Evolutionary conservation across 2,888 invertebrate species (phyloP), one percentile per base, ranked within the genome.

Genomic region (Chrysomela aeneicollis): DNA sequence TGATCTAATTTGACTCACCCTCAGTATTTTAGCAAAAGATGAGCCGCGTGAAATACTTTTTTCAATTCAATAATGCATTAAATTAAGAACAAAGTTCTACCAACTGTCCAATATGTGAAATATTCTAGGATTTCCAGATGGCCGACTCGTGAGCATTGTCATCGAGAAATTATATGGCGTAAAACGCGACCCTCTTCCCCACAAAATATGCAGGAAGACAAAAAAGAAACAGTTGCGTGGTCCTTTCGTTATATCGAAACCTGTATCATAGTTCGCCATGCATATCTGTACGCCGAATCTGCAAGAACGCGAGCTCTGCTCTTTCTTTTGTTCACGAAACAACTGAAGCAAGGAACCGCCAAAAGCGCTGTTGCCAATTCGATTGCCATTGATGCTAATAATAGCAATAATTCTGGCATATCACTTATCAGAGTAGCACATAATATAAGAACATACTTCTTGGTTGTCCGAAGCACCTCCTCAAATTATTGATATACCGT

Each of bases 321-420:
- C n/a, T n/a, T n/a, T n/a, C 55, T 55, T 57, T 62, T 62, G 62
- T 62, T 55, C 37, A 50, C 35, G 35, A 62, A 57, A 57, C 57
- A 47, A 32, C 55, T 54, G 54, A 54, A 54, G 54, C 35, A 18
- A 35, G 54, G 19, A 54, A 55, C 22, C 22, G n/a, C 17, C 22
- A 55, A 15, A 42, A 12, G 15, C 46, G 17, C 21, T 18, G 57
- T 47, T 57, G 57, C 57, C 57, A 17, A 26, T 46, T 42, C 42
- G n/a, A 8, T 10, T 2, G 3, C 3, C 6, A 3, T 42, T 15
- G 15, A 42, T 12, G 42, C 15, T 42, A 15, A 15, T 12, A 42
- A 15, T 2, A 35, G 10, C 2, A 9, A 9, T 35, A 42, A 15
- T 26, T 26, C 4, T 3, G 3, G 26, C 6, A 5, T 3, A 26